A percentile compares a stretch with the other conserved stretches of the same genome.
These are phyloP conservation scores for Eidolon dupreanum DNA, from an alignment of 2,797 vertebrate species.

Conservation along the genomic window DNA sequence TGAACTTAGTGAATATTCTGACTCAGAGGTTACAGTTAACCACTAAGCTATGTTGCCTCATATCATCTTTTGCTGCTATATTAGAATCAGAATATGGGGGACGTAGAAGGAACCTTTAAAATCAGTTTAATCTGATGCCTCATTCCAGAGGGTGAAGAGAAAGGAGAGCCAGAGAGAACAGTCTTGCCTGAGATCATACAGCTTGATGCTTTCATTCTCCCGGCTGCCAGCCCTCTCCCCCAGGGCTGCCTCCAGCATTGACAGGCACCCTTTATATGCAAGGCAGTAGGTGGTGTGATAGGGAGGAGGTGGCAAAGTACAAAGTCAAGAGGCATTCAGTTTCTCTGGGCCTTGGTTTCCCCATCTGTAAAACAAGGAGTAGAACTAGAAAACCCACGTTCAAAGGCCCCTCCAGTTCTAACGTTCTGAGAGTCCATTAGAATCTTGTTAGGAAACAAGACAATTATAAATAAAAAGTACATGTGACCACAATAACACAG, in stretches of 20 bases:
- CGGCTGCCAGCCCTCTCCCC: neutral
- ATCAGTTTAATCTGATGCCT: neutral
- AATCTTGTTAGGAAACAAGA: constrained; percentile 44
- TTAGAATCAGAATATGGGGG: neutral
- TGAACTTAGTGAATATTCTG: neutral
- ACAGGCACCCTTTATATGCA: neutral
- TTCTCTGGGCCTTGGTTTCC: constrained; percentile 10
- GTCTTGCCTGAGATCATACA: neutral
- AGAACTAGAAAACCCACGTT: neutral
- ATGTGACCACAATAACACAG: neutral
- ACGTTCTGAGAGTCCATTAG: neutral
- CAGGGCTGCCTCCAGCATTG: neutral
- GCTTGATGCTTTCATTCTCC: neutral
- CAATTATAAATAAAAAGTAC: neutral
- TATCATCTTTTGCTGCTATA: neutral
- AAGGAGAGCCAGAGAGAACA: neutral
- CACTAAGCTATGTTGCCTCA: neutral
- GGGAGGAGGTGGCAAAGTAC: neutral
- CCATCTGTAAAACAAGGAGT: neutral
- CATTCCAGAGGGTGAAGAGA: neutral
- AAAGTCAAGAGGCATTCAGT: neutral
- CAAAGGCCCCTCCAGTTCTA: neutral
- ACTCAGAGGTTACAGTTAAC: neutral
- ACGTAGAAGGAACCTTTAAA: neutral
- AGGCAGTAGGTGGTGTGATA: neutral